These are phyloP conservation scores for Lysiphlebus fabarum DNA, from an alignment of 1,140 invertebrate genomes.

Conservation along the genomic window DNA sequence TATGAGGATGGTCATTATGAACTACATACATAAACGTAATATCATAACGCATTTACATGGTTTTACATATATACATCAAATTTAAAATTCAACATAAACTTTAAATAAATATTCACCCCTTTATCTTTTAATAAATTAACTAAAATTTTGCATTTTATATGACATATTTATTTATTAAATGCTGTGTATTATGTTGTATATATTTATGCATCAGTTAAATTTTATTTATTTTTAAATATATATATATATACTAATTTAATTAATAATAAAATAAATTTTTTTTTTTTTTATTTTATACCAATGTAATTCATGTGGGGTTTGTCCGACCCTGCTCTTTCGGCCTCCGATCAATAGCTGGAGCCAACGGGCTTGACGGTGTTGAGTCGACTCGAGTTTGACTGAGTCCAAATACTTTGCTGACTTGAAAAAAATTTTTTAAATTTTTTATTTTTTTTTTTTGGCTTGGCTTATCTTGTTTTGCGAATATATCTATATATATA, in stretches of 20 bases:
- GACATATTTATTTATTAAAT: not conserved
- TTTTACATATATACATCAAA: too few relatives aligned
- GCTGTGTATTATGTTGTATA: conserved; percentile 5
- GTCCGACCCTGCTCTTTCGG: conserved; percentile 50
- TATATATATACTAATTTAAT: too few relatives aligned
- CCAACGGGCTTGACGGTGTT: conserved; percentile 39
- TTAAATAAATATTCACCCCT: too few relatives aligned
- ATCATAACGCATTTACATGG: too few relatives aligned
- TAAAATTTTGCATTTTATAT: not conserved
- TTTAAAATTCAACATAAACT: too few relatives aligned
- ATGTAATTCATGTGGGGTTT: conserved; percentile 49
- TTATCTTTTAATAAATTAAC: too few relatives aligned
- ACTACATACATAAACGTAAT: too few relatives aligned
- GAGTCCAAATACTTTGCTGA: conserved; percentile 35
- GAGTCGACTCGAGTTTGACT: conserved; percentile 38
- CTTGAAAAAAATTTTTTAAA: conserved; percentile 6
- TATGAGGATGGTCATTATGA: too few relatives aligned
- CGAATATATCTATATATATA: too few relatives aligned
- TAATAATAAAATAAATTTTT: too few relatives aligned
- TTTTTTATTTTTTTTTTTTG: not conserved
- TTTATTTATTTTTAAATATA: conserved; percentile 3
- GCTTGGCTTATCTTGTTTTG: not conserved
- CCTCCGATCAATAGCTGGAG: conserved; percentile 55
- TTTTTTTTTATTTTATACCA: conserved; percentile 36
- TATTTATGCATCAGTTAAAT: conserved; percentile 1